These are phyloP conservation scores for Ephydatia muelleri DNA, from an alignment of 37 sponge, comb jelly and placozoan species.

Conservation along the genomic window DNA sequence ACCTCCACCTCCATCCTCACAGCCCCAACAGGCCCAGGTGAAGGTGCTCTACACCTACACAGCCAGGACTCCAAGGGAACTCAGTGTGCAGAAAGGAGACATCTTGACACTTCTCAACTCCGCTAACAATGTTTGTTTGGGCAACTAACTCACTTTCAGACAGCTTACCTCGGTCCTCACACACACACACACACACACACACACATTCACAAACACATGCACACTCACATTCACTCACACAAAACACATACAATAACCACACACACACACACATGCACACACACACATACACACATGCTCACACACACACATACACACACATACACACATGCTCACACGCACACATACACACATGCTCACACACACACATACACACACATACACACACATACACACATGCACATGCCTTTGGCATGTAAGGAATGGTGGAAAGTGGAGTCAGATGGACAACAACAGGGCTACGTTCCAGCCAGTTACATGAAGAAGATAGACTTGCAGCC, in stretches of 20 bases:
- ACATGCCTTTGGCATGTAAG: slow-evolving; percentile 1
- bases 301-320: neutral
- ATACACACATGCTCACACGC: neutral
- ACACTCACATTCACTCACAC: neutral
- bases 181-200: neutral
- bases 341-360: neutral
- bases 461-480: slow-evolving; percentile 84
- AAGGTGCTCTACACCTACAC: slow-evolving; percentile 67
- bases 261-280: neutral
- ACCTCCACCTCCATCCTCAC: neutral
- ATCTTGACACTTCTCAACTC: slow-evolving; percentile 66
- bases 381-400: neutral
- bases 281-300: neutral
- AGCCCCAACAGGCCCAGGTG: slow-evolving; percentile 32
- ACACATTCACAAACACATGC: neutral
- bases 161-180: neutral
- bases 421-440: slow-evolving; percentile 95
- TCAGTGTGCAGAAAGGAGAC: slow-evolving; percentile 82
- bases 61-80: slow-evolving; percentile 67
- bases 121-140: slow-evolving; percentile 56
- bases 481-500: slow-evolving; percentile 43
- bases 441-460: slow-evolving; percentile 77
- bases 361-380: neutral
- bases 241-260: neutral
- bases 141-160: neutral